Evolutionary conservation across 1,140 invertebrate species (phyloP), one percentile per base, ranked within the genome.

Genomic region (Drosophila ohnishii): DNA sequence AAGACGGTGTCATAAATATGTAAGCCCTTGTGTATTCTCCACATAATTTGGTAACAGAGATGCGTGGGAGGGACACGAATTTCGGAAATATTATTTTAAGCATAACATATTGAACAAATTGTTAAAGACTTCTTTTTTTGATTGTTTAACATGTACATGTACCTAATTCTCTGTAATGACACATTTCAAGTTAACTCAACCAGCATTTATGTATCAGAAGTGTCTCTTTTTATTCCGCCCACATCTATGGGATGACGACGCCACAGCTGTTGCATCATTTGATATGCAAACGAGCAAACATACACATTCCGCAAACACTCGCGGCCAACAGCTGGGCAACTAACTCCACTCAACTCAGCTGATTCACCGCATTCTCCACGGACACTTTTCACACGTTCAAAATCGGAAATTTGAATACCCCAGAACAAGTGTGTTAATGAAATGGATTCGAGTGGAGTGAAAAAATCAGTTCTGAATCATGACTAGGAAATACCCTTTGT

Each of bases 401-500:
- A 61, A 78, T 79, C 45, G 61, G 83, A 75, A 81, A 85, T 85
- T 75, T 67, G 83, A 86, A 58, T 28, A 71, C 32, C 44, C 3
- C 6, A 39, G n/a, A 51, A 16, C 22, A 8, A 60, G 45, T 34
- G 60, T 34, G 66, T 77, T 78, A 74, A 82, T 82, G 62, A 67
- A 79, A 66, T 10, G 42, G 14, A 57, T 55, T 55, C 30, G 16
- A 62, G 39, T 42, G 30, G 14, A 39, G 22, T 4, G 5, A 10
- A 30, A 14, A 47, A 13, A 9, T 13, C 5, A 32, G 19, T n/a
- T 59, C 1, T 9, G 3, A 7, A 6, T 22, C 8, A 32, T 8
- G 14, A 37, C 9, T 3, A 6, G 4, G 14, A 7, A 13, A 58
- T 63, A 42, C 60, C 7, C 53, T 63, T 22, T 14, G 1, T 3